Conservation (phyloP, 2,113 vertebrate species). For the Elaphurus davidianus region DNA sequence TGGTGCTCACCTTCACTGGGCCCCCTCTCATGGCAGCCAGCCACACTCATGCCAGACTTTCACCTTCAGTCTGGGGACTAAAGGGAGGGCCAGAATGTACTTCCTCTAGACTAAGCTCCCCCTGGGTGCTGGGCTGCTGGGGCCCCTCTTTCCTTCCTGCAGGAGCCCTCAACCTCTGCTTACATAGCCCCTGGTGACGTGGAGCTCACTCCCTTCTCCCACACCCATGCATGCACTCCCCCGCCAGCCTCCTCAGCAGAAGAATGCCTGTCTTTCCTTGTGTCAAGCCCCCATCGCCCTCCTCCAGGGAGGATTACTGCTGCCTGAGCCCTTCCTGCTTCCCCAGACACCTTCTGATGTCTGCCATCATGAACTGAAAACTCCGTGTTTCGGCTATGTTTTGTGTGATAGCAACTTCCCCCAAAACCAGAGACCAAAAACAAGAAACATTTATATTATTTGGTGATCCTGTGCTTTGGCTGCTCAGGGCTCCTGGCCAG, state of each 20-base stretch:
- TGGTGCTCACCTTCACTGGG: background rate
- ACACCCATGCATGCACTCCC: accelerated
- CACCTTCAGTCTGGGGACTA: accelerated
- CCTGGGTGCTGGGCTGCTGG: background rate
- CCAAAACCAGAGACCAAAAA: too few relatives aligned
- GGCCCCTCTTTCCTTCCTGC: background rate
- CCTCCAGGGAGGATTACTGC: background rate
- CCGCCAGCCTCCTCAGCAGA: background rate
- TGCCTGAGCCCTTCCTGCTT: accelerated
- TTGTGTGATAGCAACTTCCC: background rate
- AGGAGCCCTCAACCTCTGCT: background rate
- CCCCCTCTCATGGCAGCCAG: too few relatives aligned
- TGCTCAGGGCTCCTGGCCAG: background rate
- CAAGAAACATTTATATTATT: background rate
- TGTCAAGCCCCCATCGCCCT: background rate
- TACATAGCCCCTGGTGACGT: background rate
- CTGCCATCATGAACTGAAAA: background rate
- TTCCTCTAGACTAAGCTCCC: background rate
- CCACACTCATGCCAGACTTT: too few relatives aligned
- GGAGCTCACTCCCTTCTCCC: background rate
- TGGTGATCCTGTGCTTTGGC: background rate
- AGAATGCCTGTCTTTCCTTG: background rate
- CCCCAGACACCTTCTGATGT: background rate
- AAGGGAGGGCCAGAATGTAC: background rate
- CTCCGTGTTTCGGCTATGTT: background rate